Percentiles rank a stretch among this genome's conserved stretches.
These are phyloP conservation scores for Eulemur rubriventer DNA, from an alignment of 2,797 vertebrate genomes.

Conservation along the genomic window DNA sequence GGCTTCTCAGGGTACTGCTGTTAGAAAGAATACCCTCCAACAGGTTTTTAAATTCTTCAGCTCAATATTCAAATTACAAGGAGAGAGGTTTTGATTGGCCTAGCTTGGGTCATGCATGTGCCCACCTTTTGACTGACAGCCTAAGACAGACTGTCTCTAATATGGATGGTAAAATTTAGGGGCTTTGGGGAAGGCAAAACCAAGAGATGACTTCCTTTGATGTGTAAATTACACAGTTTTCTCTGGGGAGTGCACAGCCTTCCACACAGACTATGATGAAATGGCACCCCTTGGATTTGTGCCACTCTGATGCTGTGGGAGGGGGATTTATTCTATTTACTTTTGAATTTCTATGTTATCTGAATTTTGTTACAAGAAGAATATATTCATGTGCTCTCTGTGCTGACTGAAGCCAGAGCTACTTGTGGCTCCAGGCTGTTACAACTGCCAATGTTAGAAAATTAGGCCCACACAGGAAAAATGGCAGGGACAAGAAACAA, in stretches of 20 bases:
- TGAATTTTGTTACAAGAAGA: neutral
- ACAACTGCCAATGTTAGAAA: neutral
- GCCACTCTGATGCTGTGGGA: neutral
- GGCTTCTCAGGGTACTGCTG: neutral
- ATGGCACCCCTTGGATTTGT: neutral
- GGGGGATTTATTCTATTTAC: neutral
- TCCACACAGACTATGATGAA: neutral
- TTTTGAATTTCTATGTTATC: neutral
- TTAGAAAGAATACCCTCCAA: neutral
- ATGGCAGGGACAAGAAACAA: neutral
- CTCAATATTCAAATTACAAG: neutral
- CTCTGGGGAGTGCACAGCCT: neutral
- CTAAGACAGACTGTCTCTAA: neutral
- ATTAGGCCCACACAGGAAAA: neutral
- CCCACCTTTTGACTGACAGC: neutral
- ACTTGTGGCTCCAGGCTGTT: neutral
- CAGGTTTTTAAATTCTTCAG: neutral
- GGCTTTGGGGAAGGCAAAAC: neutral
- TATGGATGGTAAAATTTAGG: neutral
- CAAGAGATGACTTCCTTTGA: neutral
- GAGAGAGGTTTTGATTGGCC: neutral
- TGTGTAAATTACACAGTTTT: neutral
- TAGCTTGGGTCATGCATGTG: neutral
- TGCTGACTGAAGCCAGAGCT: neutral
- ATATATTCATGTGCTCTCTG: neutral